Percentiles rank a stretch among this genome's conserved stretches.
Conservation (phyloP, 2,797 vertebrate species). For the Eospalax fontanierii region DNA sequence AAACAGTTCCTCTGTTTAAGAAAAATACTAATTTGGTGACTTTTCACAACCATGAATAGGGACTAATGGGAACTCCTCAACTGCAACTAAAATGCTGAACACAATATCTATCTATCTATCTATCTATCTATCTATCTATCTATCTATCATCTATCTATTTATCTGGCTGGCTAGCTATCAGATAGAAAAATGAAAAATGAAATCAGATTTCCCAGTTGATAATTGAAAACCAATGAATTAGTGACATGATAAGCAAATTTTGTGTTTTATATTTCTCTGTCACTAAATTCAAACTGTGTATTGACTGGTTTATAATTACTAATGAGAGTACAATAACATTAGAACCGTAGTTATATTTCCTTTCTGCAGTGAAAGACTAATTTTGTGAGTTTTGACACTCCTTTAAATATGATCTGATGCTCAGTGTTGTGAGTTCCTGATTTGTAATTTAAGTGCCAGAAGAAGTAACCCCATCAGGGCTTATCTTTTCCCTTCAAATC, state of each 20-base stretch:
- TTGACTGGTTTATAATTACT: constrained; percentile 73
- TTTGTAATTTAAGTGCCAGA: neutral
- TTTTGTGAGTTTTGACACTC: neutral
- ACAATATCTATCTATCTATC: too few relatives aligned
- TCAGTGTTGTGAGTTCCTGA: neutral
- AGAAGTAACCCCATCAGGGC: too few relatives aligned
- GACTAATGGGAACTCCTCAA: neutral
- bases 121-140: too few relatives aligned
- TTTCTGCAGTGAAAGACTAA: constrained; percentile 35
- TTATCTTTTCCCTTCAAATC: neutral
- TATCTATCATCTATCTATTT: too few relatives aligned
- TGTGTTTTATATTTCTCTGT: constrained; percentile 61
- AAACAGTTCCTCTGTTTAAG: neutral
- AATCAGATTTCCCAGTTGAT: constrained; percentile 31
- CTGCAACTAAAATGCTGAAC: neutral
- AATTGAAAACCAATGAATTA: constrained; percentile 61
- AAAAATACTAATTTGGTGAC: neutral
- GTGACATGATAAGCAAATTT: constrained; percentile 30
- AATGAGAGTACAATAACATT: constrained; percentile 69
- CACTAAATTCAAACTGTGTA: constrained; percentile 53
- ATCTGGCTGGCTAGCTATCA: neutral
- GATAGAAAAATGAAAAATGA: constrained; percentile 38
- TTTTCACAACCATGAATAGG: neutral
- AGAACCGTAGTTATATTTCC: constrained; percentile 8
- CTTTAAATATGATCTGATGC: neutral